Evolutionary conservation across 2,113 vertebrate species (phyloP).

Genomic region (Meriones unguiculatus): DNA sequence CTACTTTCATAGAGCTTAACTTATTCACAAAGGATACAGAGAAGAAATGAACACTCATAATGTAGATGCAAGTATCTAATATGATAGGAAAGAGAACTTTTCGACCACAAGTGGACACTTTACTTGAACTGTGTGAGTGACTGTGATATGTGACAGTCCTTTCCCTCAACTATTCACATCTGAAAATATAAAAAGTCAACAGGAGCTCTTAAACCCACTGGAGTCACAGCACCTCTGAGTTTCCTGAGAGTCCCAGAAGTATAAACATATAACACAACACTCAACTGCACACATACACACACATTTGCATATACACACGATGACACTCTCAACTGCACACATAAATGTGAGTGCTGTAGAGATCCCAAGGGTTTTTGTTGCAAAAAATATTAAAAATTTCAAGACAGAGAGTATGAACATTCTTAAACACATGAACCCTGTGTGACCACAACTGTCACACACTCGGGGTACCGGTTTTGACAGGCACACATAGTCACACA

Average conservation of each 20-base stretch:
- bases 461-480: background rate
- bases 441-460: background rate
- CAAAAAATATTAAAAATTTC: constrained; percentile 8
- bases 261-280: background rate
- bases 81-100: background rate
- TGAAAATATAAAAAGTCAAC: background rate
- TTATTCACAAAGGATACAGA: background rate
- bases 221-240: background rate
- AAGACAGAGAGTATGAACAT: background rate
- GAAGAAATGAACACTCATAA: background rate
- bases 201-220: background rate
- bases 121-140: background rate
- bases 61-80: background rate
- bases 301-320: too few relatives aligned
- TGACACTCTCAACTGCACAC: background rate
- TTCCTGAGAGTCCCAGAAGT: background rate
- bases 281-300: background rate
- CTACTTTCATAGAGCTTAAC: background rate
- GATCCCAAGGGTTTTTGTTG: background rate
- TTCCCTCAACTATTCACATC: background rate
- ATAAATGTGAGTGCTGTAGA: background rate
- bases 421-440: background rate
- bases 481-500: background rate
- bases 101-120: background rate
- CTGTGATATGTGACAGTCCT: background rate